Conservation (phyloP, 2,888 invertebrate species). For the Spicauda simplicius region DNA sequence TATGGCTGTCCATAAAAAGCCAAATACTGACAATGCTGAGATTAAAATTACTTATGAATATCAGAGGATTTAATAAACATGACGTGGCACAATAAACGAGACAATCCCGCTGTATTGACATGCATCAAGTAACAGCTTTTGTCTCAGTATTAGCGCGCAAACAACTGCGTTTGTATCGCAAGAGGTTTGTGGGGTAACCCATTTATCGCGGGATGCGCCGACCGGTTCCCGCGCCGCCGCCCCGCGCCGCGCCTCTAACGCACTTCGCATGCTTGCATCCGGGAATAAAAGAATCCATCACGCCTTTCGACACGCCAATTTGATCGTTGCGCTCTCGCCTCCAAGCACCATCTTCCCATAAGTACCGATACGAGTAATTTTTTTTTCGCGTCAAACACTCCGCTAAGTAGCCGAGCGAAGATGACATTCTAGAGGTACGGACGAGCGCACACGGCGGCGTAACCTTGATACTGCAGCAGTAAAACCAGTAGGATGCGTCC, state of each 20-base stretch:
- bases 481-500: slow-evolving; percentile 77
- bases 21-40: background rate
- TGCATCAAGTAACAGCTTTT: slow-evolving; percentile 37
- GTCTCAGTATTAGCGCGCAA: slow-evolving; percentile 37
- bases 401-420: slow-evolving; percentile 62
- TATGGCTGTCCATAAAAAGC: background rate
- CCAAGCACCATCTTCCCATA: slow-evolving; percentile 47
- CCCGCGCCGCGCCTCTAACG: slow-evolving; percentile 42
- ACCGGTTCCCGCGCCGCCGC: slow-evolving; percentile 64
- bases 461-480: slow-evolving; percentile 80
- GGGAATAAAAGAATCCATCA: slow-evolving; percentile 59
- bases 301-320: slow-evolving; percentile 35
- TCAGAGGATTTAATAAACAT: slow-evolving; percentile 1
- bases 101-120: slow-evolving; percentile 30
- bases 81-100: slow-evolving; percentile 20
- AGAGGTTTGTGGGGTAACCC: slow-evolving; percentile 84
- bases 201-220: slow-evolving; percentile 70
- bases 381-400: slow-evolving; percentile 53
- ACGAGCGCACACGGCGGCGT: slow-evolving; percentile 54
- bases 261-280: slow-evolving; percentile 69
- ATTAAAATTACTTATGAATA: background rate
- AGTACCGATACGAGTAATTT: slow-evolving; percentile 45
- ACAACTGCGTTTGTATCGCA: slow-evolving; percentile 68
- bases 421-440: slow-evolving; percentile 64
- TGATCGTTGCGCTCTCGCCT: slow-evolving; percentile 44